Conservation (phyloP, 2,113 vertebrate species). For the Poeciliopsis occidentalis region DNA sequence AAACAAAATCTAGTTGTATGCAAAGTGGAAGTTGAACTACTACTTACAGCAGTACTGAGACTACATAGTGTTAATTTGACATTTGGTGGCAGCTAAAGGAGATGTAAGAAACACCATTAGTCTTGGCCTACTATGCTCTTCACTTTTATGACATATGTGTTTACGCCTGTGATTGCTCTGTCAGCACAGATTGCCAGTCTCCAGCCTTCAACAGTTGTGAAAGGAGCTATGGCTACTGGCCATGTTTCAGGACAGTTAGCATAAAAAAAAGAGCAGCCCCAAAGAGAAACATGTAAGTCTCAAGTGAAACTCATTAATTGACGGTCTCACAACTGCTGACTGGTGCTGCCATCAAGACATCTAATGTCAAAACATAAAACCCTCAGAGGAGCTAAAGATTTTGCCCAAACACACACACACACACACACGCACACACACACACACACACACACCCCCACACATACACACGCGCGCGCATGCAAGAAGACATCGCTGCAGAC, state of each 20-base stretch:
- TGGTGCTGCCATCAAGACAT: slow-evolving; percentile 13
- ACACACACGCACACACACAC: neutral
- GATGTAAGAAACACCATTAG: slow-evolving; percentile 12
- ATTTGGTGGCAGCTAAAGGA: slow-evolving; percentile 22
- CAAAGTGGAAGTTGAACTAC: slow-evolving; percentile 5
- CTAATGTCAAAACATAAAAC: slow-evolving; percentile 35
- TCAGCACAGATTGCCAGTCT: slow-evolving; percentile 22
- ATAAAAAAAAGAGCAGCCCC: slow-evolving; percentile 7
- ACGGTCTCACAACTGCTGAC: slow-evolving; percentile 4
- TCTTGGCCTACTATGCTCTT: slow-evolving; percentile 19
- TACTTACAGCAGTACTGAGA: neutral
- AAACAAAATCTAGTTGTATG: slow-evolving; percentile 8
- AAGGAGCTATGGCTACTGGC: slow-evolving; percentile 29
- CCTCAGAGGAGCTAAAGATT: slow-evolving; percentile 51
- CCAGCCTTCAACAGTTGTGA: slow-evolving; percentile 33
- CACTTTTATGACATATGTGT: slow-evolving; percentile 32
- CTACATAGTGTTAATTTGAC: slow-evolving; percentile 6
- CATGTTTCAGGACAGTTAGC: slow-evolving; percentile 34
- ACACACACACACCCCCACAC: neutral
- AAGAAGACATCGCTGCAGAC: neutral
- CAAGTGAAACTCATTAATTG: slow-evolving; percentile 20
- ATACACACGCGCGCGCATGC: too few species aligned
- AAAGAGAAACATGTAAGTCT: neutral
- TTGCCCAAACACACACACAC: neutral
- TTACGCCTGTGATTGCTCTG: slow-evolving; percentile 38